Conservation (phyloP, 2,113 vertebrate genomes). For the Gasterosteus nipponicus region DNA sequence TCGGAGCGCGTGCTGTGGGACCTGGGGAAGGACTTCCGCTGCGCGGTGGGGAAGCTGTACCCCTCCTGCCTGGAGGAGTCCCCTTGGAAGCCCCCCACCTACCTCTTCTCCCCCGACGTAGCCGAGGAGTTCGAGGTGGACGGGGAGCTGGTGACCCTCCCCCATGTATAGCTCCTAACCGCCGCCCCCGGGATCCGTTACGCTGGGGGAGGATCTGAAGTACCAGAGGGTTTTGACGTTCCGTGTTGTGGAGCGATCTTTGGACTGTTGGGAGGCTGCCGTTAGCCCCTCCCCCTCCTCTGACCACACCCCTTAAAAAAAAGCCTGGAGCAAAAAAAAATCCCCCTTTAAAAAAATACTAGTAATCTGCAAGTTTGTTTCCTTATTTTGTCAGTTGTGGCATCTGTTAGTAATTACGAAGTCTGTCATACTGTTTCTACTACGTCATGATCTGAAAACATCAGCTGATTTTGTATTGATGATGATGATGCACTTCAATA, state of each 20-base stretch:
- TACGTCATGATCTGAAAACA: slow-evolving; percentile 79
- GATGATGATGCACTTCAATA: slow-evolving; percentile 81
- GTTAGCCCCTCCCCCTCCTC: not conserved
- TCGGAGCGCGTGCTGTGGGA: slow-evolving; percentile 97
- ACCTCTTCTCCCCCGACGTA: slow-evolving; percentile 93
- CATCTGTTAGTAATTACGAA: slow-evolving; percentile 76
- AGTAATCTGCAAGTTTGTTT: slow-evolving; percentile 54
- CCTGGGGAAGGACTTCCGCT: slow-evolving; percentile 94
- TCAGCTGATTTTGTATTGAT: slow-evolving; percentile 59
- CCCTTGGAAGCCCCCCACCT: slow-evolving; percentile 96
- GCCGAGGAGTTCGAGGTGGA: slow-evolving; percentile 94
- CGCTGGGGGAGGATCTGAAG: slow-evolving; percentile 19
- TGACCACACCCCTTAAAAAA: too few relatives aligned
- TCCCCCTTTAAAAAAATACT: slow-evolving; percentile 40
- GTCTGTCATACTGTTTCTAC: slow-evolving; percentile 78
- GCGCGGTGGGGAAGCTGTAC: slow-evolving; percentile 96
- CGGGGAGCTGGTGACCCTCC: slow-evolving; percentile 90
- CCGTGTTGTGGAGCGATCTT: slow-evolving; percentile 33
- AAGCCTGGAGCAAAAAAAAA: slow-evolving; percentile 3
- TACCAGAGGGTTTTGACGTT: slow-evolving; percentile 40
- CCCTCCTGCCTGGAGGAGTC: slow-evolving; percentile 98
- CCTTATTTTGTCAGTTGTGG: slow-evolving; percentile 45
- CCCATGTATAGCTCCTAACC: slow-evolving; percentile 85
- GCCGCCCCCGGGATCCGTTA: not conserved
- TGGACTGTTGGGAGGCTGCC: slow-evolving; percentile 15